These are phyloP conservation scores for Petrosia ficiformis DNA, from an alignment of 37 sponge, comb jelly and placozoan genomes.

Conservation along the genomic window DNA sequence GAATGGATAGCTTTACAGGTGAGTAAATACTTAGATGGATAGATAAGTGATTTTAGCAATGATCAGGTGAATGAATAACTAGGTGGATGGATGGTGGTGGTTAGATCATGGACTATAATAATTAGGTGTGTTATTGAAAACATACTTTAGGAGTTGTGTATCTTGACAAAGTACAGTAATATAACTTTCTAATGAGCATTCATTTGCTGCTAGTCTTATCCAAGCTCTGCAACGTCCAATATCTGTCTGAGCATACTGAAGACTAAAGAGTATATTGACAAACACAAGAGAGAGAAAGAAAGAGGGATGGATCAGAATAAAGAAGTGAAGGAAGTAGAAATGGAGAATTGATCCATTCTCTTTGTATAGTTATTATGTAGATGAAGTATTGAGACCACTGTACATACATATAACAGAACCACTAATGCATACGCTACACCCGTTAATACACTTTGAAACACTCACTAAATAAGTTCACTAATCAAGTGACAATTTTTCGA, in stretches of 20 bases:
- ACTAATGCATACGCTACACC: background rate
- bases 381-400: background rate
- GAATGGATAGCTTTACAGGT: too few species aligned
- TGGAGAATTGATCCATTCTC: background rate
- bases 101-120: too few species aligned
- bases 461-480: too few species aligned
- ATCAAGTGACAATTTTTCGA: too few species aligned
- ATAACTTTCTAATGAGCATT: conserved; percentile 92
- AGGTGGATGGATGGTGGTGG: too few species aligned
- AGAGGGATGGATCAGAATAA: background rate
- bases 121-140: too few species aligned
- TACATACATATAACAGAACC: background rate
- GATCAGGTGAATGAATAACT: too few species aligned
- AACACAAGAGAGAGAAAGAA: background rate
- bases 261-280: conserved; percentile 38
- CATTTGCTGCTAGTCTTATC: conserved; percentile 87
- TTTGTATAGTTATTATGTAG: too few species aligned
- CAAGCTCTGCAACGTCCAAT: conserved; percentile 79
- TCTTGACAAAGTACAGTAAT: conserved; percentile 78
- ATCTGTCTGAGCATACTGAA: conserved; percentile 83
- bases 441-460: background rate
- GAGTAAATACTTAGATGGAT: background rate
- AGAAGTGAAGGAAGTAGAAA: background rate
- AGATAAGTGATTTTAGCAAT: too few species aligned
- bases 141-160: conserved; percentile 30